phyloP scores from a whole-genome alignment of 2,888 invertebrate genomes.

The Mesorhabditis spiculigera region DNA sequence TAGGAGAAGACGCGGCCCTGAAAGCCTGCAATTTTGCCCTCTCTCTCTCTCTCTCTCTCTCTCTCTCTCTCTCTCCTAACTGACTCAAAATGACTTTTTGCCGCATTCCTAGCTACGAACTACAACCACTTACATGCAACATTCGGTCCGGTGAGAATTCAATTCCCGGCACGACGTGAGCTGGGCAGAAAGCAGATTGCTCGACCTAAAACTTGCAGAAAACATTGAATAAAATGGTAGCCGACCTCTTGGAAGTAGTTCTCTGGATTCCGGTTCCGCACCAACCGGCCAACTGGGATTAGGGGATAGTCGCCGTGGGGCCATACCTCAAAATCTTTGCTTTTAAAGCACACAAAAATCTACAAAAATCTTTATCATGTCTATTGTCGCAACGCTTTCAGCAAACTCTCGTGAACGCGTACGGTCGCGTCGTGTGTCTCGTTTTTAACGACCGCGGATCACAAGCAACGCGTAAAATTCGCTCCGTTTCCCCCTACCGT shows the following conservation, averaged over 20 bases:
- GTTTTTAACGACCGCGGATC: too few relatives aligned
- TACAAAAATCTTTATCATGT: too few relatives aligned
- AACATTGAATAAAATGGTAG: not conserved
- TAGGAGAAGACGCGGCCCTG: slow-evolving; percentile 65
- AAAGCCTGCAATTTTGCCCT: too few relatives aligned
- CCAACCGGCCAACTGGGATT: slow-evolving; percentile 45
- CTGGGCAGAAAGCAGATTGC: slow-evolving; percentile 46
- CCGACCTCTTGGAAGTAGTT: slow-evolving; percentile 50
- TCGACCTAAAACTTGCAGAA: slow-evolving; percentile 27
- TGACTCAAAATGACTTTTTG: too few relatives aligned
- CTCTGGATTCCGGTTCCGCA: slow-evolving; percentile 47
- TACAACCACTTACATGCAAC: slow-evolving; percentile 30
- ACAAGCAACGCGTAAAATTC: too few relatives aligned
- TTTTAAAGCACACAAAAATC: not conserved
- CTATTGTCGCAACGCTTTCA: too few relatives aligned
- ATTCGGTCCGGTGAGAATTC: slow-evolving; percentile 54
- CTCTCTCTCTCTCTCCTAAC: too few relatives aligned
- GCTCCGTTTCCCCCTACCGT: too few relatives aligned
- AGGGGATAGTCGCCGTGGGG: slow-evolving; percentile 51
- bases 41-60: not conserved
- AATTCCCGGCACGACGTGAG: slow-evolving; percentile 53
- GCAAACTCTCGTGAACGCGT: too few relatives aligned
- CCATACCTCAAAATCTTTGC: slow-evolving; percentile 32
- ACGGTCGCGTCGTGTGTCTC: too few relatives aligned
- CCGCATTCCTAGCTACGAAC: not conserved